phyloP scores from a whole-genome alignment of 2,888 invertebrate species.

The Spicauda simplicius region DNA sequence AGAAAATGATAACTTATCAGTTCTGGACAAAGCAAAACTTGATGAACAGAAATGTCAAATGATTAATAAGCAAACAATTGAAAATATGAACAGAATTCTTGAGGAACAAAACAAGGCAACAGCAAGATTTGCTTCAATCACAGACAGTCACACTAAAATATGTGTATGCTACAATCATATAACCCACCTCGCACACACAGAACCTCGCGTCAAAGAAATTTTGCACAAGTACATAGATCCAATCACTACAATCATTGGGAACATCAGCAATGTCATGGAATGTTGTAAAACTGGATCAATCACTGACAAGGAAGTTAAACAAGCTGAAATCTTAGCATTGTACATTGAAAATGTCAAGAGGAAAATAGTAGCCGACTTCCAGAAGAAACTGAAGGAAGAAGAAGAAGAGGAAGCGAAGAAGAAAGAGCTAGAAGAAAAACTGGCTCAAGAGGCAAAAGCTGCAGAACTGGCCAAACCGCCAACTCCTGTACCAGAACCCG shows the following conservation, averaged over 20 bases:
- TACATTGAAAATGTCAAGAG: slow-evolving; percentile 78
- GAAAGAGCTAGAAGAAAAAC: slow-evolving; percentile 58
- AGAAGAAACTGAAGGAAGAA: slow-evolving; percentile 58
- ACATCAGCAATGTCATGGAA: slow-evolving; percentile 75
- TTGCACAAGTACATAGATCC: slow-evolving; percentile 70
- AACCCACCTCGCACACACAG: slow-evolving; percentile 70
- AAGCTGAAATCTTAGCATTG: slow-evolving; percentile 77
- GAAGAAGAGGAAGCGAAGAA: slow-evolving; percentile 58
- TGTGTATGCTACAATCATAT: slow-evolving; percentile 84
- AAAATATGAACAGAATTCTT: slow-evolving; percentile 78
- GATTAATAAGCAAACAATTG: slow-evolving; percentile 69
- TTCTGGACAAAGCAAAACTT: slow-evolving; percentile 69
- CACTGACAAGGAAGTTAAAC: slow-evolving; percentile 81
- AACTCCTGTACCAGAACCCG: slow-evolving; percentile 1
- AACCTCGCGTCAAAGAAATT: slow-evolving; percentile 67
- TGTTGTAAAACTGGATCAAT: slow-evolving; percentile 70
- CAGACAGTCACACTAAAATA: slow-evolving; percentile 84
- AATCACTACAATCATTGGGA: slow-evolving; percentile 68
- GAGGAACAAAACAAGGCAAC: slow-evolving; percentile 79
- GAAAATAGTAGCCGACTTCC: slow-evolving; percentile 69
- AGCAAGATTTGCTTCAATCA: slow-evolving; percentile 80
- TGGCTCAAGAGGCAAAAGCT: slow-evolving; percentile 53
- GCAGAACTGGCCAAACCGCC: slow-evolving; percentile 45
- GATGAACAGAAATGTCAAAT: slow-evolving; percentile 81
- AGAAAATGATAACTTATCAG: slow-evolving; percentile 79